Base-by-base conservation (phyloP, 2,797 vertebrate species). In the Bufotes viridis region DNA sequence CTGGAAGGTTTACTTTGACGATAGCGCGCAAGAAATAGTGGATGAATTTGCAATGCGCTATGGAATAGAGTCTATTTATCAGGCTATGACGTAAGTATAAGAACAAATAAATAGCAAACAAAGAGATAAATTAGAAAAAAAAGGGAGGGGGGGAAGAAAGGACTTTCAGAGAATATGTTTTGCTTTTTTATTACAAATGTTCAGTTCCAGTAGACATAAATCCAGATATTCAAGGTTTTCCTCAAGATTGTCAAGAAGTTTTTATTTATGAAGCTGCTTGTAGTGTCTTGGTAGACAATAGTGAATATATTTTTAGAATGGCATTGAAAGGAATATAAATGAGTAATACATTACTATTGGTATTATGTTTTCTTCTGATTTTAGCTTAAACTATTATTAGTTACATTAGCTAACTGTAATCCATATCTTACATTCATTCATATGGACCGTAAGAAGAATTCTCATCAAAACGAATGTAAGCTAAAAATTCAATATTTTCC, bases 31-130 rank as follows among this genome's bases (percentile, higher is more conserved):
- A 90, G 98, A 99, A 95, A 99, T 99, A 86, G 98, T 99, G 61
- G 98, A 99, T 92, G 98, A 99, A 93, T 99, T 99, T 82, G 98
- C 98, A 89, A 98, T 99, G 96, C 97, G 98, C 91, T 99, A 98
- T 3, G 98, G 98, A 90, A 96, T 99, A 92, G 98, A 99, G 92
- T 97, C 97, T 91, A 99, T 99, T 95, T 99, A 99, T 93, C 98
- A 99, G 94, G 98, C 98, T 82, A 99, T 99, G 98, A 99, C 98
- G 98, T 99, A 91, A 97, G 98, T 98, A 91, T 78, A 2, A 2
- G 57, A 70, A 22, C 69, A 42, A 18, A 14, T 22, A 12, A 84
- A 2, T n/a, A 60, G 29, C 20, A 2, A 63, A 63, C 13, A 81
- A 61, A 58, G 20, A 51, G n/a, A n/a, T n/a, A n/a, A n/a, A n/a